phyloP scores from a whole-genome alignment of 2,113 vertebrate species.

The Carassius carassius region DNA sequence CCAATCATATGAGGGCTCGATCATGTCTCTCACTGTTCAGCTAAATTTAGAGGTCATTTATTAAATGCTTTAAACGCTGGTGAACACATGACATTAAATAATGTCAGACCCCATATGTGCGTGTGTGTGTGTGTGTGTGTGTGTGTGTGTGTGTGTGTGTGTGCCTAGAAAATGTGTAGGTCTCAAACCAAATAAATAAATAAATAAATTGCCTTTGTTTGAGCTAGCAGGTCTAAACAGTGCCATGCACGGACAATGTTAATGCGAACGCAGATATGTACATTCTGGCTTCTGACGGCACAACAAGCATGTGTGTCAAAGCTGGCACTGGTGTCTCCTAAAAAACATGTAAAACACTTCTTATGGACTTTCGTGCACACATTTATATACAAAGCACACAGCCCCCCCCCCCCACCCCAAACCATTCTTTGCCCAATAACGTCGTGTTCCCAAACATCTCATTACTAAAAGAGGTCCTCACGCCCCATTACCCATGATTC shows the following conservation, averaged over 20 bases:
- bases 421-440: neutral
- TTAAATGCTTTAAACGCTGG: conserved; percentile 54
- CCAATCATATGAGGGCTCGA: conserved; percentile 4
- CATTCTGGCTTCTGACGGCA: conserved; percentile 62
- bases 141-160: conserved; percentile 18
- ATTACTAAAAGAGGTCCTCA: conserved; percentile 44
- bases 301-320: conserved; percentile 51
- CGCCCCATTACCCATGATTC: conserved; percentile 5
- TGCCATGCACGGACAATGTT: conserved; percentile 56
- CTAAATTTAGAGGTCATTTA: conserved; percentile 23
- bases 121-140: conserved; percentile 13
- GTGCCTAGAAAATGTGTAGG: conserved; percentile 22
- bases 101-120: conserved; percentile 32
- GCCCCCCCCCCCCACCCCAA: neutral
- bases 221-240: conserved; percentile 17
- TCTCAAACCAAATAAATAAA: neutral
- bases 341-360: conserved; percentile 59
- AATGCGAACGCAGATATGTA: conserved; percentile 66
- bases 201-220: conserved; percentile 49
- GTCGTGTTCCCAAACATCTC: conserved; percentile 8
- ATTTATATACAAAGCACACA: conserved; percentile 34
- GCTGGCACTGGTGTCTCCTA: conserved; percentile 49
- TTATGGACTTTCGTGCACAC: conserved; percentile 50
- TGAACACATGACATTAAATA: conserved; percentile 41
- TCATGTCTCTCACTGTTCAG: neutral